phyloP scores from a whole-genome alignment of 2,797 vertebrate genomes.

The Clangula hyemalis region DNA sequence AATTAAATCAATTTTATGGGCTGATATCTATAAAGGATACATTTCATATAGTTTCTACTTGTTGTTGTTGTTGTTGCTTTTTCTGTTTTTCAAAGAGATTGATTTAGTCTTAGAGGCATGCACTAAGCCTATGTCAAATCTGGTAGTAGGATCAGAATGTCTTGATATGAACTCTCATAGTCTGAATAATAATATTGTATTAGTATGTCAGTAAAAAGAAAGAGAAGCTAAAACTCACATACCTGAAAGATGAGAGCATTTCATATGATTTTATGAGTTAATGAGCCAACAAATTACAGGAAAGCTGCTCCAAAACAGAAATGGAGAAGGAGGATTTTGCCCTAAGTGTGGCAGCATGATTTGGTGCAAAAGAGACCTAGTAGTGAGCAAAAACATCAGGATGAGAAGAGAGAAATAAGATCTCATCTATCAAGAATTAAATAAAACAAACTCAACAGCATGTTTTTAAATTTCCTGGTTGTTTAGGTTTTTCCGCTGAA shows the following conservation, averaged over 20 bases:
- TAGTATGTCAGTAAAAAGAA: neutral
- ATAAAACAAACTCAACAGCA: neutral
- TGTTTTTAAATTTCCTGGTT: neutral
- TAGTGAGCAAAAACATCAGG: neutral
- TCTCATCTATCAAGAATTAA: neutral
- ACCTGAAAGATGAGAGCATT: neutral
- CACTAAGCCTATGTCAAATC: neutral
- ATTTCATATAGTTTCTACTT: neutral
- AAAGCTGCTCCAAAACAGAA: neutral
- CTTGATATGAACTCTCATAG: neutral
- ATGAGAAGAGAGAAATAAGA: neutral
- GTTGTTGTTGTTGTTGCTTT: neutral
- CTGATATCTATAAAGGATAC: accelerated
- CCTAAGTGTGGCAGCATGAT: neutral
- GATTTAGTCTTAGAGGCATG: neutral
- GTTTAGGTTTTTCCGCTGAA: neutral
- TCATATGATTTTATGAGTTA: neutral
- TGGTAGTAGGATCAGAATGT: accelerated
- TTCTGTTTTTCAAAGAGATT: neutral
- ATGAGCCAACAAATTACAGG: neutral
- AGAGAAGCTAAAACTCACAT: neutral
- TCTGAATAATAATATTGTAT: neutral
- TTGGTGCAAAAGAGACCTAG: neutral
- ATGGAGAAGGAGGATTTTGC: neutral
- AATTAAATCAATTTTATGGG: neutral